Conservation (phyloP, 2,888 invertebrate species). For the Baccha elongata region DNA sequence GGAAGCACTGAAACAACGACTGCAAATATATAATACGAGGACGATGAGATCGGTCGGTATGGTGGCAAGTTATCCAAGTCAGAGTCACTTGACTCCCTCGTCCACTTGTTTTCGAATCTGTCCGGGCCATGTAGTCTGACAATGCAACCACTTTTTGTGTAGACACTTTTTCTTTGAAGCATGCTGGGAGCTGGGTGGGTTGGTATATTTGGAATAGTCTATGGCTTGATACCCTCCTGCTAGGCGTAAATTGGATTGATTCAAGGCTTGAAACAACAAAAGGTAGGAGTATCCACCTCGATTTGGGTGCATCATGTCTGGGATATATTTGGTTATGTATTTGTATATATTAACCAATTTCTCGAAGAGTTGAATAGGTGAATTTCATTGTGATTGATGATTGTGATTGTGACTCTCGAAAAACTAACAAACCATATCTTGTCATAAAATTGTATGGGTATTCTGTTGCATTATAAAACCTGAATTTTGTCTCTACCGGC, state of each 20-base stretch:
- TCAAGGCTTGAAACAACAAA: constrained; percentile 51
- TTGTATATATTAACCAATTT: constrained; percentile 6
- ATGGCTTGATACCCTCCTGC: constrained; percentile 12
- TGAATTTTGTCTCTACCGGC: too few relatives aligned
- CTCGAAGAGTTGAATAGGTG: neutral
- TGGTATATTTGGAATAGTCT: too few relatives aligned
- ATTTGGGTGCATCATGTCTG: constrained; percentile 58
- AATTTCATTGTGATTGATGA: too few relatives aligned
- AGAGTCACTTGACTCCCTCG: constrained; percentile 49
- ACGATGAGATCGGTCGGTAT: neutral
- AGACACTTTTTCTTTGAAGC: constrained; percentile 52
- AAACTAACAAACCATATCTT: too few relatives aligned
- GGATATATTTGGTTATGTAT: constrained; percentile 15
- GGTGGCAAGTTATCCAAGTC: constrained; percentile 48
- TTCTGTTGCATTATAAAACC: too few relatives aligned
- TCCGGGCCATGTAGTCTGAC: constrained; percentile 57
- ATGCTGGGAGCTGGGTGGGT: constrained; percentile 1
- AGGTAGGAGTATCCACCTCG: constrained; percentile 24
- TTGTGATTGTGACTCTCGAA: too few relatives aligned
- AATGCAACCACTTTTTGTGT: constrained; percentile 49
- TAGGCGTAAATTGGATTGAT: constrained; percentile 71
- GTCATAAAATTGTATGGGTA: too few relatives aligned
- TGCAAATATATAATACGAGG: neutral
- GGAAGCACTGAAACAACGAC: constrained; percentile 8
- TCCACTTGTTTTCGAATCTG: constrained; percentile 68